Base-by-base conservation (phyloP, 2,888 invertebrate species). In the Oxyteleia sp. region DNA sequence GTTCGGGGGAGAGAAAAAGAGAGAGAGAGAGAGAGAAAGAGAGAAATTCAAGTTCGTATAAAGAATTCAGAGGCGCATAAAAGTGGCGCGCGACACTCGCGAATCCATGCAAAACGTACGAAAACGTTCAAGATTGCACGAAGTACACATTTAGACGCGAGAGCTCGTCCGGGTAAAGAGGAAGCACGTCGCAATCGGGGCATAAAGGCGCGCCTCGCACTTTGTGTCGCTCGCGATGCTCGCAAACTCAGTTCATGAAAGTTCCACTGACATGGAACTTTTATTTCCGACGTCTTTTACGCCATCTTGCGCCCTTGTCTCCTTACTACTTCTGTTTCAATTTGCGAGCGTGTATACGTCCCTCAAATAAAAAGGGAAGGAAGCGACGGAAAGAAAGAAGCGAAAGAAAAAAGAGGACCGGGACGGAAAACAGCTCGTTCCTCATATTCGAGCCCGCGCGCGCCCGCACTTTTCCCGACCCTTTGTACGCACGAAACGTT, bases 91-190 rank as follows among this genome's bases (percentile, higher is more conserved):
- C 72, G 72, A 84, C 76, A 81, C 72, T 81, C 69, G 80, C 84
- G 63, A 74, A 78, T 84, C 81, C 78, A 81, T 72, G 84, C 81
- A 74, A 74, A 84, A 78, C 84, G 75, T 53, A 84, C 71, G 68
- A 76, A 78, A 84, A 84, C 69, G 81, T 55, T 84, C 78, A 78
- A 84, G 84, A 84, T 84, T 84, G 80, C 78, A 78, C 80, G 55
- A 51, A 74, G 81, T 72, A 78, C 78, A 81, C 76, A 81, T 76
- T 81, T 81, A 84, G 81, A 84, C 72, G 61, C 78, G 69, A 71
- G 76, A 84, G 69, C 78, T 82, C 82, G 76, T 66, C 71, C 76
- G 72, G 76, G 71, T 66, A 66, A 75, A 75, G 82, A 71, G 83
- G 74, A 75, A 49, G 80, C 75, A 80, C 80, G 75, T 81, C 51